Evolutionary conservation across 2,113 vertebrate species (phyloP).

Genomic region (Pachycephala philippinensis): DNA sequence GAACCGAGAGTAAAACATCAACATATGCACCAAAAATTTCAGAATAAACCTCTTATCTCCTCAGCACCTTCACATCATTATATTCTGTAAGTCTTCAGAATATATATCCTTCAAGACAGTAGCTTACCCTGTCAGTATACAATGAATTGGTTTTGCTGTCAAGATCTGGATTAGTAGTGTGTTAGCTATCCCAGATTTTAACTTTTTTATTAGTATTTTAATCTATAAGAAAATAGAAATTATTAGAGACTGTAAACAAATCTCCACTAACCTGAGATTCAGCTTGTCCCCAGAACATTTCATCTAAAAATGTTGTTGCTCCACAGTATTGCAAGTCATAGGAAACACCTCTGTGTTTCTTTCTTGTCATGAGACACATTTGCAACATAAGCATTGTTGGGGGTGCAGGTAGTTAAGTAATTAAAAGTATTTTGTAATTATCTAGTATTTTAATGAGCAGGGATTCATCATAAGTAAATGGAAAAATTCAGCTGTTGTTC

Average conservation of each 20-base stretch:
- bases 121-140: not conserved
- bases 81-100: not conserved
- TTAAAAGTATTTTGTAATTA: not conserved
- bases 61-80: not conserved
- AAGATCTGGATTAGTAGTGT: not conserved
- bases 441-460: not conserved
- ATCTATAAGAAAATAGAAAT: not conserved
- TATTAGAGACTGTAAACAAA: not conserved
- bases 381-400: not conserved
- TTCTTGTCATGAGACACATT: not conserved
- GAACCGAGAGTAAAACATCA: not conserved
- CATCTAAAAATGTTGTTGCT: not conserved
- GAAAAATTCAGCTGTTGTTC: not conserved
- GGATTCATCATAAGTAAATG: not conserved
- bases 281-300: not conserved
- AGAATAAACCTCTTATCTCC: not conserved
- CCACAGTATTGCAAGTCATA: not conserved
- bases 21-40: not conserved
- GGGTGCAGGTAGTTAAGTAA: not conserved
- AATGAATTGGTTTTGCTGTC: not conserved
- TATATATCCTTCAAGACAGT: not conserved
- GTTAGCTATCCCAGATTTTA: not conserved
- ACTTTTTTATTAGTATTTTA: not conserved
- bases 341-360: not conserved
- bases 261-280: not conserved